Conservation (phyloP, 1,140 invertebrate genomes). For the Pseudomyrmex sp. region DNA sequence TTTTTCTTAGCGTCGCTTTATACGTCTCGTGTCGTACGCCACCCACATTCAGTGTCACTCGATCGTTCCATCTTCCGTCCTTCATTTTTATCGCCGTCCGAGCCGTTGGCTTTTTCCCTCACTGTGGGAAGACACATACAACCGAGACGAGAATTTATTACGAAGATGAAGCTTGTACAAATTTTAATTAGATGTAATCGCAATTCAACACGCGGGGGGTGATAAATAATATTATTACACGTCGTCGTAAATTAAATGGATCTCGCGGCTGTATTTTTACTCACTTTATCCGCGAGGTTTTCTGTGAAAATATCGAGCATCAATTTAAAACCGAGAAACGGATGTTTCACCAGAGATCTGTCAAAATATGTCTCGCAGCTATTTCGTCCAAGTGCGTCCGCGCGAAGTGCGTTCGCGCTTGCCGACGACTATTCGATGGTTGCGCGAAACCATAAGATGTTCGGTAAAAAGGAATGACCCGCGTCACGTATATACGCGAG, state of each 20-base stretch:
- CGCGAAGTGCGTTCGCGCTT: not conserved
- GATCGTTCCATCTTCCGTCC: constrained; percentile 89
- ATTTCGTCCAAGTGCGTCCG: not conserved
- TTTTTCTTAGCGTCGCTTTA: constrained; percentile 95
- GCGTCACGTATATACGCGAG: constrained; percentile 1
- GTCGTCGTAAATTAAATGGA: too few relatives aligned
- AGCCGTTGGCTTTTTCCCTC: too few relatives aligned
- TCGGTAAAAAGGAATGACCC: constrained; percentile 37
- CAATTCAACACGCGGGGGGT: too few relatives aligned
- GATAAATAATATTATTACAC: too few relatives aligned
- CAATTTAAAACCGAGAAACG: not conserved
- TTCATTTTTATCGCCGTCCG: constrained; percentile 30
- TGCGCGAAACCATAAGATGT: constrained; percentile 19
- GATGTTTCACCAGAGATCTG: too few relatives aligned
- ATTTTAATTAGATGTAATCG: not conserved
- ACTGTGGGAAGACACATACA: too few relatives aligned
- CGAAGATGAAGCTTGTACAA: not conserved
- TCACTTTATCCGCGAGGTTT: not conserved
- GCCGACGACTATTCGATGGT: constrained; percentile 15
- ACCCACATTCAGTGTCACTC: constrained; percentile 98
- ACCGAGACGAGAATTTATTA: too few relatives aligned
- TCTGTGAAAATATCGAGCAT: not conserved
- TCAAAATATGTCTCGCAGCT: not conserved
- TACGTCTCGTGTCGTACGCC: constrained; percentile 98
- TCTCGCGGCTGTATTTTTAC: not conserved